These are phyloP conservation scores for Ciconia boyciana DNA, from an alignment of 2,113 vertebrate genomes.

Conservation along the genomic window DNA sequence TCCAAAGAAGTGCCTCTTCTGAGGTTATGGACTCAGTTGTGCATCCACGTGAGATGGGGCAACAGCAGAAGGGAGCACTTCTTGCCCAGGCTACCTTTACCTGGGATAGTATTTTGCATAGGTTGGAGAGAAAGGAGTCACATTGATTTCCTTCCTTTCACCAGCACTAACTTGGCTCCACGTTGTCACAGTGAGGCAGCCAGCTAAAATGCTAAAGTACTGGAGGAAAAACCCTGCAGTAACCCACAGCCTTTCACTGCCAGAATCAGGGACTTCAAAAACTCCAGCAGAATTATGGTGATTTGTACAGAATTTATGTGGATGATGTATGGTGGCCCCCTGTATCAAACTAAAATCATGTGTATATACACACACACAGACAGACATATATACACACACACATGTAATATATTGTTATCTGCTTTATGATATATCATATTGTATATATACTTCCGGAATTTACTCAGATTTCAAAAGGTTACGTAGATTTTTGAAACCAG, in stretches of 20 bases:
- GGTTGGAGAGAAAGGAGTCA: neutral
- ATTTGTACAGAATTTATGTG: neutral
- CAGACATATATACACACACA: neutral
- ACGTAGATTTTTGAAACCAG: neutral
- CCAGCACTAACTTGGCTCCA: neutral
- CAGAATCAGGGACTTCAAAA: neutral
- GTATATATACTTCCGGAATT: neutral
- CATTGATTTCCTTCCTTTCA: neutral
- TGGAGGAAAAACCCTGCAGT: neutral
- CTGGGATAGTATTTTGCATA: neutral
- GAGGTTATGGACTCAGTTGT: neutral
- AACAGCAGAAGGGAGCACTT: neutral
- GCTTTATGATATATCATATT: neutral
- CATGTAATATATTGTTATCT: neutral
- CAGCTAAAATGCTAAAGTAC: neutral
- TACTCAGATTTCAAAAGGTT: neutral
- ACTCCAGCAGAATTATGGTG: neutral
- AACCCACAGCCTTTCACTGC: neutral
- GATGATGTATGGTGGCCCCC: neutral
- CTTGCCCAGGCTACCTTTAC: neutral
- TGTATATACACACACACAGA: neutral
- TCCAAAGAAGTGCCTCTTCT: neutral
- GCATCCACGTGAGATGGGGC: accelerated
- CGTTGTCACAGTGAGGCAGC: neutral
- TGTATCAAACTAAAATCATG: neutral